phyloP scores from a whole-genome alignment of 2,113 vertebrate genomes.

The Hydrochoerus hydrochaeris region DNA sequence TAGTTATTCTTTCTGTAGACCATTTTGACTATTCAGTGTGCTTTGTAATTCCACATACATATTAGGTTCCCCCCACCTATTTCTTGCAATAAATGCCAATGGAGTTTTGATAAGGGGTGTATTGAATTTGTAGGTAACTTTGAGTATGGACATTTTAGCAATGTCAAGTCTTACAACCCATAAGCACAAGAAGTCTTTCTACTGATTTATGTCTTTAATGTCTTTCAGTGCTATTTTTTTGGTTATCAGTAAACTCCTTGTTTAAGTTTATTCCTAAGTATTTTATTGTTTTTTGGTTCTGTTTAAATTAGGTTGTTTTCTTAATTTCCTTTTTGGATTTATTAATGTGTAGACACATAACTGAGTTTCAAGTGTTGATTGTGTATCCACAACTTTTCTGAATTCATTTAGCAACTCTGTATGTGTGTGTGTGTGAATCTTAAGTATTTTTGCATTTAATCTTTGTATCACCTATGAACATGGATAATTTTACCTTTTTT shows the following conservation, averaged over 20 bases:
- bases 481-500: neutral
- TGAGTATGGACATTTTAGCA: neutral
- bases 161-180: neutral
- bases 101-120: neutral
- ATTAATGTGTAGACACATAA: neutral
- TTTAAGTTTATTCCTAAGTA: neutral
- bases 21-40: neutral
- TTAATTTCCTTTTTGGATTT: neutral
- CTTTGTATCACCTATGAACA: neutral
- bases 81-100: neutral
- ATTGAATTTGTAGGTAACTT: neutral
- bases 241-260: neutral
- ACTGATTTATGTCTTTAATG: neutral
- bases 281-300: neutral
- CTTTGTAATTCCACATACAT: neutral
- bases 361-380: neutral
- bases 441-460: neutral
- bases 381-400: neutral
- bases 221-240: neutral
- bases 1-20: neutral
- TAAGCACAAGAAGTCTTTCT: neutral
- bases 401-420: neutral
- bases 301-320: neutral
- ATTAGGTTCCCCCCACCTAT: neutral
- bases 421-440: neutral